Evolutionary conservation across 30 jellyfish, hydroid and myxozoan species (phyloP), one percentile per base, ranked within the genome.

Genomic region (Aurelia aurita): DNA sequence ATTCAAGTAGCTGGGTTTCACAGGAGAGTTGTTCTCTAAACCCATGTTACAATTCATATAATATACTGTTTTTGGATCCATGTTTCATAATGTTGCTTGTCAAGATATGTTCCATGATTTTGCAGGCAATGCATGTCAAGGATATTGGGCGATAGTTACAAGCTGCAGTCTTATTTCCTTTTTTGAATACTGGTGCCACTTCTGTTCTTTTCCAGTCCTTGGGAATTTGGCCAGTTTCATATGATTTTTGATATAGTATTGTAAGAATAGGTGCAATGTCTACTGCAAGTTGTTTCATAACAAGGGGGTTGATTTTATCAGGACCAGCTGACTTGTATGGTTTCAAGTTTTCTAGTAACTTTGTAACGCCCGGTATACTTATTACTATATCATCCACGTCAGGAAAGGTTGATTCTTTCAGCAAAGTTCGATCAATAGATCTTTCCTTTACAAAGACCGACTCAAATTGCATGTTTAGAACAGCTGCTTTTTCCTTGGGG

Each of bases 41-140:
- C 15, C 85, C 85, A 73, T 73, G 72, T 25, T 73, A 77, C 69
- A 73, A 31, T 29, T 73, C 85, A 51, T 73, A 73, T 29, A 51
- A 54, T n/a, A 45, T 73, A 9, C 22, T 73, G 19, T 73, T 73
- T 73, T 43, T 25, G 15, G 54, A 29, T 44, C 54, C 72, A 73
- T 46, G 72, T 54, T 53, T 73, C 85, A 73, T 47, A 53, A 73
- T 31, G 51, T 46, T 23, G 32, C 25, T 32, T 69, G 85, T 53
- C 10, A 47, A 7, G 85, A 51, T 25, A 55, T 73, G 85, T 73
- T 73, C 73, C 85, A 73, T 73, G 54, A 51, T 25, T 73, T 73
- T 73, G 85, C 85, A 44, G 72, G 69, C 60, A 21, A 73, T 26
- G 49, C 73, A 73, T 53, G 85, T 73, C 63, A 51, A 23, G 53